Evolutionary conservation across 2,888 invertebrate genomes (phyloP).

Genomic region (Clostera curtula): DNA sequence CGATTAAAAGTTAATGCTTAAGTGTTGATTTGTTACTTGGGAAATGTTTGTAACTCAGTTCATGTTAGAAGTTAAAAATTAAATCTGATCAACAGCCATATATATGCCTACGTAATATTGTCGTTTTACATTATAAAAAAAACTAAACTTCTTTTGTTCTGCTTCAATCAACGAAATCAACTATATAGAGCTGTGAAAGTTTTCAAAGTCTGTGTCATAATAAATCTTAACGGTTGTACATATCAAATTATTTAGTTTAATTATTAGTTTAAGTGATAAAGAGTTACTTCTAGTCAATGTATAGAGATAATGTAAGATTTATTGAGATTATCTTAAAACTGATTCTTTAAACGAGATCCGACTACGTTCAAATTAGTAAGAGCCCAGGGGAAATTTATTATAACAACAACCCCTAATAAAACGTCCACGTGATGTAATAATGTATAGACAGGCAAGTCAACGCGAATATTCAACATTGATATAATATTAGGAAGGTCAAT

Average conservation of each 20-base stretch:
- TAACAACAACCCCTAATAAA: slow-evolving; percentile 1
- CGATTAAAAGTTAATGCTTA: slow-evolving; percentile 18
- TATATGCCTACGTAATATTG: no score
- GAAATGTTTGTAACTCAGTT: slow-evolving; percentile 10
- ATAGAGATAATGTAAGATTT: slow-evolving; percentile 21
- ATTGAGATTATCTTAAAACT: slow-evolving; percentile 7
- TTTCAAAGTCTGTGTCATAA: slow-evolving; percentile 16
- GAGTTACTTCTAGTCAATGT: slow-evolving; percentile 39
- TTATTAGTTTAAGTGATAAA: slow-evolving; percentile 23
- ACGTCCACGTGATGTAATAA: neutral
- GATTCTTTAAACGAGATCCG: neutral
- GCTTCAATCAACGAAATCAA: slow-evolving; percentile 33
- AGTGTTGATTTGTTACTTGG: slow-evolving; percentile 16
- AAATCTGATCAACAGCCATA: no score
- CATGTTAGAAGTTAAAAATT: no score
- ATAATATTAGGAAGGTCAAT: no score
- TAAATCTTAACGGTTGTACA: slow-evolving; percentile 34
- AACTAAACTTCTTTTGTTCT: no score
- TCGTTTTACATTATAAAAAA: no score
- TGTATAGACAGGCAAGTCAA: no score
- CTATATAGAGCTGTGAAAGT: slow-evolving; percentile 18
- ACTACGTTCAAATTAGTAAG: neutral
- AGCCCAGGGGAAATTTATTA: slow-evolving; percentile 1
- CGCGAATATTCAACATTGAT: no score
- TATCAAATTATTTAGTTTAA: slow-evolving; percentile 36